These are phyloP conservation scores for Serripes groenlandicus DNA, from an alignment of 2,888 invertebrate genomes.

Conservation along the genomic window DNA sequence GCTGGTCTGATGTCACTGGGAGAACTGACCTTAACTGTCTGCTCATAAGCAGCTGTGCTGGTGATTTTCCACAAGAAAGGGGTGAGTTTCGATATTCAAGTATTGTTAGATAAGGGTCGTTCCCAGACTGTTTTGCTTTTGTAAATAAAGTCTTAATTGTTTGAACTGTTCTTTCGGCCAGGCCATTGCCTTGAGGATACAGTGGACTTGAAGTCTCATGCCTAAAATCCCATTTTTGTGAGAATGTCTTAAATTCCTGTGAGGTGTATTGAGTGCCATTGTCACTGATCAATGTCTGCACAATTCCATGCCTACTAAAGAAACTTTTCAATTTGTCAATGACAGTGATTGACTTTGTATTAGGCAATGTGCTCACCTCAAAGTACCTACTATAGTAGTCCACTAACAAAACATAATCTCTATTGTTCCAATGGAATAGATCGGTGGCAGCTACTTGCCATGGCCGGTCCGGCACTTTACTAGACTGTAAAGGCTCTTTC, in stretches of 20 bases:
- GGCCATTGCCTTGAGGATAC: slow-evolving; percentile 64
- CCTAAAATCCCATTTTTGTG: slow-evolving; percentile 53
- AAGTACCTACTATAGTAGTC: slow-evolving; percentile 52
- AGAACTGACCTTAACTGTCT: slow-evolving; percentile 42
- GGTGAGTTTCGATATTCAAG: slow-evolving; percentile 58
- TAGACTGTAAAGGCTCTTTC: slow-evolving; percentile 49
- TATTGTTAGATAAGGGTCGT: too few relatives aligned
- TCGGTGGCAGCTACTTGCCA: slow-evolving; percentile 63
- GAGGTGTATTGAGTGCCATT: slow-evolving; percentile 56
- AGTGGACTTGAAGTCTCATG: slow-evolving; percentile 58
- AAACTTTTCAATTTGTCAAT: slow-evolving; percentile 50
- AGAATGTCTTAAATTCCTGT: slow-evolving; percentile 48
- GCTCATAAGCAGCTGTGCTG: slow-evolving; percentile 54
- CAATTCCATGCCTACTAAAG: slow-evolving; percentile 40
- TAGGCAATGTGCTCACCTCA: slow-evolving; percentile 13
- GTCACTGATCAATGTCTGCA: slow-evolving; percentile 44
- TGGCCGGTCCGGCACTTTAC: slow-evolving; percentile 49
- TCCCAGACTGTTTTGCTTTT: slow-evolving; percentile 30
- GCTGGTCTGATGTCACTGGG: slow-evolving; percentile 15
- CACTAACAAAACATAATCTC: slow-evolving; percentile 52
- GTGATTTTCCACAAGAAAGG: slow-evolving; percentile 34
- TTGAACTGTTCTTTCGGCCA: slow-evolving; percentile 65
- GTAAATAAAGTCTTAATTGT: slow-evolving; percentile 58
- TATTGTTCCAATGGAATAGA: slow-evolving; percentile 52
- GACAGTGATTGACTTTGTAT: slow-evolving; percentile 32